A percentile compares a stretch with the other conserved stretches of the same genome.
Evolutionary conservation across 2,113 vertebrate genomes (phyloP).

Genomic region (Triplophysa dalaica): DNA sequence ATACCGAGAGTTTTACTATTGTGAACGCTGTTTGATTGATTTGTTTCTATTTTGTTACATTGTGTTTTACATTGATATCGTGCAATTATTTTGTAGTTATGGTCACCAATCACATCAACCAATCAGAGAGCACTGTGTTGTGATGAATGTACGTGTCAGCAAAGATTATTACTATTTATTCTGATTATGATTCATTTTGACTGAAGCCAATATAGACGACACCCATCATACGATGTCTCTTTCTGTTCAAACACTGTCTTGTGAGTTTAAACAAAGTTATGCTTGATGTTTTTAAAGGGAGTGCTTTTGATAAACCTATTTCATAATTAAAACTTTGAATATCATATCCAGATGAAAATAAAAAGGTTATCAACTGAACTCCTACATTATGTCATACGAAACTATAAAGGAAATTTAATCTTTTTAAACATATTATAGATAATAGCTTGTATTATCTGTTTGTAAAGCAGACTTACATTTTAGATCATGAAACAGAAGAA

Average conservation of each 20-base stretch:
- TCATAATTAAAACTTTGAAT: background rate
- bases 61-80: constrained; percentile 71
- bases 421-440: constrained; percentile 28
- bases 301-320: constrained; percentile 39
- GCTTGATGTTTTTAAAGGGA: constrained; percentile 37
- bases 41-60: constrained; percentile 61
- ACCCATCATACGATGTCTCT: constrained; percentile 18
- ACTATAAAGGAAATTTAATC: constrained; percentile 29
- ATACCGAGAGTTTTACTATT: constrained; percentile 35
- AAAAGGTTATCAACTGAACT: constrained; percentile 31
- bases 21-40: constrained; percentile 42
- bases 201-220: constrained; percentile 12
- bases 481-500: background rate
- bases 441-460: constrained; percentile 38
- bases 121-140: constrained; percentile 66
- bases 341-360: background rate
- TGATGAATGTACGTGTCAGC: constrained; percentile 59
- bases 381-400: constrained; percentile 30
- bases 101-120: constrained; percentile 67
- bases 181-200: constrained; percentile 22
- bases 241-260: constrained; percentile 38
- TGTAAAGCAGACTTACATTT: constrained; percentile 28
- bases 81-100: constrained; percentile 61
- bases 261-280: constrained; percentile 13
- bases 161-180: constrained; percentile 36